Evolutionary conservation across 2,888 invertebrate species (phyloP), one percentile per base, ranked within the genome.

Genomic region (Aleiodes alternator): DNA sequence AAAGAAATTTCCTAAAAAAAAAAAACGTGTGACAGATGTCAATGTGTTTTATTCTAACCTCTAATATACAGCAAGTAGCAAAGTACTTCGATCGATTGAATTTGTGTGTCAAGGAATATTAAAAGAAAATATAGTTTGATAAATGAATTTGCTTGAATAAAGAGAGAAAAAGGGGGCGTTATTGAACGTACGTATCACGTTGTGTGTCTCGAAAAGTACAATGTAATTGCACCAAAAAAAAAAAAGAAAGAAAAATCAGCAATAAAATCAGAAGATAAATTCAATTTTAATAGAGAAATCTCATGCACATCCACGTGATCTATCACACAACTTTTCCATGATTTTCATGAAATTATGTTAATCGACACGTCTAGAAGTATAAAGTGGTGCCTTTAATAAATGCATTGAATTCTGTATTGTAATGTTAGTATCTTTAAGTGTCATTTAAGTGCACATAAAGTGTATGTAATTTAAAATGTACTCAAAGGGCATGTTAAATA

Each of bases 91-190:
- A 68, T 68, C 68, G 51, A 68, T 68, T 12, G 29, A 31, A 68
- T 51, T 50, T 68, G 51, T 68, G 51, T 68, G 68, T 68, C 68
- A 68, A 68, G 51, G 51, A 68, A 51, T 51, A 43, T 43, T 14
- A 53, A 16, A 53, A 23, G 23, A 23, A 31, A 51, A 68, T n/a
- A 68, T n/a, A 51, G n/a, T 29, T 12, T 68, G 53, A 68, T 34
- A 53, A 43, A 68, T 68, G 50, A 51, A 68, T 68, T 68, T 68
- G 50, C 50, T 51, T 16, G 34, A 16, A 43, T 43, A 43, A 23
- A 50, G 53, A 12, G 34, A 11, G 34, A 34, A 72, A 59, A 69
- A 76, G 59, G 76, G 76, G 76, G 76, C 76, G 76, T 66, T 66
- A 61, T 68, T 69, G 57, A 73, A 50, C 48, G 34, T 34, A 1